Conservation (phyloP, 1,140 invertebrate species). For the Andrena cerasifolii region DNA sequence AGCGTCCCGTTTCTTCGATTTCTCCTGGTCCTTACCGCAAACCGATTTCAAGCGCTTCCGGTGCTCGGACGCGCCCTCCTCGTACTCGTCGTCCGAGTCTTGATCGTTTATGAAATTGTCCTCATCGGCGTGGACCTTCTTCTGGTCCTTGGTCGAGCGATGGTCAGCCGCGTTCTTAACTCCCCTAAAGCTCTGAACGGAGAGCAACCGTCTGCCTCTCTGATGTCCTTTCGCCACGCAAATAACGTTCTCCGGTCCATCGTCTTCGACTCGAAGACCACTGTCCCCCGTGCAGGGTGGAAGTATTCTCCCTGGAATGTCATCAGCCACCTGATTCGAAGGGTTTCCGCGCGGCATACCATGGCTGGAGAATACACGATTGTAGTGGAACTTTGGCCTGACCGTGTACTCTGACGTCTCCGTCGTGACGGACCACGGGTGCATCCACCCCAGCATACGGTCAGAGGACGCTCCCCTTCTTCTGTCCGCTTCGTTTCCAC, state of each 20-base stretch:
- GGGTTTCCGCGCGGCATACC: neutral
- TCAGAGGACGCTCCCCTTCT: no score
- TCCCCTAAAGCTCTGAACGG: neutral
- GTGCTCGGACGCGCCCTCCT: neutral
- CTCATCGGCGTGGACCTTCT: neutral
- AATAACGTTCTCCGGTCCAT: no score
- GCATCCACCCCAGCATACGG: no score
- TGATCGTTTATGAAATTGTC: neutral
- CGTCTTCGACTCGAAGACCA: neutral
- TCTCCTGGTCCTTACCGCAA: neutral
- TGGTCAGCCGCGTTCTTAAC: neutral
- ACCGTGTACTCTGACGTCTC: neutral
- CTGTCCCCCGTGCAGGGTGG: neutral
- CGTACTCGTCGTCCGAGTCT: neutral
- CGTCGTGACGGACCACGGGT: conserved; percentile 21
- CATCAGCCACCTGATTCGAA: neutral
- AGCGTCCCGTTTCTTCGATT: conserved; percentile 15
- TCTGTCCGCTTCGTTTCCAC: no score
- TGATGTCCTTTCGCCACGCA: neutral
- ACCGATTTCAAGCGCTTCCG: neutral
- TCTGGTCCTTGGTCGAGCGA: neutral
- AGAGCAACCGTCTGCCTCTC: conserved; percentile 13
- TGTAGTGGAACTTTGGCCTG: no score
- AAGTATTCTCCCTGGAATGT: neutral
- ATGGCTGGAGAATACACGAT: neutral